Evolutionary conservation across 2,888 invertebrate genomes (phyloP).

Genomic region (Pinctada fucata): DNA sequence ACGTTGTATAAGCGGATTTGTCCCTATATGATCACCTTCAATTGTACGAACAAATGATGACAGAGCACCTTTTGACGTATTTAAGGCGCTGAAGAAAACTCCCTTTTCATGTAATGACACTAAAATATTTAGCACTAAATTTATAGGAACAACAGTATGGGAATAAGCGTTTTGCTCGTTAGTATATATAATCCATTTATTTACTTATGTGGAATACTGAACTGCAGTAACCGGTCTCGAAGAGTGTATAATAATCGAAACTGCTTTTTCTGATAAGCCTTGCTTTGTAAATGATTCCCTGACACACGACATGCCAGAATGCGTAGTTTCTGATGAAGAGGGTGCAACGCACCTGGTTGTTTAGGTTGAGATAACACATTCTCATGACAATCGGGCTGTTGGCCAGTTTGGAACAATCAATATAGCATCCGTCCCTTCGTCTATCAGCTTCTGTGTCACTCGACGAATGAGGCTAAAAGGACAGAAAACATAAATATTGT

Average conservation of each 20-base stretch:
- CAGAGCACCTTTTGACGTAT: slow-evolving; percentile 4
- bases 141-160: no score
- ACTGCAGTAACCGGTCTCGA: slow-evolving; percentile 4
- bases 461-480: no score
- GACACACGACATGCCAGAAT: not conserved
- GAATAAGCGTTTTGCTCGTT: no score
- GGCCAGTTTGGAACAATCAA: not conserved
- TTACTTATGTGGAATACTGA: slow-evolving; percentile 12
- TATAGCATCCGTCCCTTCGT: no score
- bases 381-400: slow-evolving; percentile 12
- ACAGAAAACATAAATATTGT: slow-evolving; percentile 23
- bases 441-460: no score
- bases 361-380: slow-evolving; percentile 15
- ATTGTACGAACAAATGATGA: no score
- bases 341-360: not conserved
- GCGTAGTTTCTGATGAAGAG: not conserved
- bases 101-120: slow-evolving; percentile 21
- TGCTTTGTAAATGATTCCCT: not conserved
- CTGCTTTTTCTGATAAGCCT: slow-evolving; percentile 12
- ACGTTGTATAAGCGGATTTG: not conserved
- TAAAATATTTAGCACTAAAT: no score
- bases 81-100: slow-evolving; percentile 31
- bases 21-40: no score
- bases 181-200: no score
- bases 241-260: not conserved